A percentile compares a stretch with the other conserved stretches of the same genome.
Conservation (phyloP, 2,113 vertebrate genomes). For the Podocnemis expansa region DNA sequence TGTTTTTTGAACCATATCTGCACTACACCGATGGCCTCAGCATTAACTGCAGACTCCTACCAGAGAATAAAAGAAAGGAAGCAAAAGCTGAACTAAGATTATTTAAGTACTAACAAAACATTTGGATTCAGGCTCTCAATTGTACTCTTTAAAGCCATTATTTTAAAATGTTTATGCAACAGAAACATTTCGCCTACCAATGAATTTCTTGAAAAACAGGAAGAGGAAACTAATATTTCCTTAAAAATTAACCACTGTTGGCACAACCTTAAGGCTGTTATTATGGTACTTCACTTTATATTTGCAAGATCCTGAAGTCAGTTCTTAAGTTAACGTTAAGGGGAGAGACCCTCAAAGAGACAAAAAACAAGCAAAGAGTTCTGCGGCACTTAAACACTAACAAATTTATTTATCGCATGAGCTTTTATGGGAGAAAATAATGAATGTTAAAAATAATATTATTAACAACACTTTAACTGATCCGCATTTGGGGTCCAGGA, state of each 20-base stretch:
- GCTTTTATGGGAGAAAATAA: too few species aligned
- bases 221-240: constrained; percentile 68
- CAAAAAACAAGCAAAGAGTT: too few species aligned
- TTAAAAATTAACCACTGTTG: constrained; percentile 10
- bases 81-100: constrained; percentile 16
- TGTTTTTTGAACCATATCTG: not conserved
- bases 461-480: not conserved
- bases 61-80: not conserved
- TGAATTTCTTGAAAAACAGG: constrained; percentile 67
- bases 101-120: constrained; percentile 31
- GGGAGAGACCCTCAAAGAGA: not conserved
- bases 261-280: constrained; percentile 1
- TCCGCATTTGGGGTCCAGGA: not conserved
- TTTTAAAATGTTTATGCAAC: constrained; percentile 30
- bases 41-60: not conserved
- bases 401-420: too few species aligned
- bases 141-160: constrained; percentile 7
- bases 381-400: too few species aligned
- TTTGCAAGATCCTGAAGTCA: constrained; percentile 4
- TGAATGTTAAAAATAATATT: not conserved
- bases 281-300: not conserved
- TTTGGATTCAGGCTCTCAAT: not conserved
- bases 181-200: constrained; percentile 36
- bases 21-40: not conserved
- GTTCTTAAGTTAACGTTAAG: not conserved